These are phyloP conservation scores for Vicugna pacos DNA, from an alignment of 2,113 vertebrate genomes.

Conservation along the genomic window DNA sequence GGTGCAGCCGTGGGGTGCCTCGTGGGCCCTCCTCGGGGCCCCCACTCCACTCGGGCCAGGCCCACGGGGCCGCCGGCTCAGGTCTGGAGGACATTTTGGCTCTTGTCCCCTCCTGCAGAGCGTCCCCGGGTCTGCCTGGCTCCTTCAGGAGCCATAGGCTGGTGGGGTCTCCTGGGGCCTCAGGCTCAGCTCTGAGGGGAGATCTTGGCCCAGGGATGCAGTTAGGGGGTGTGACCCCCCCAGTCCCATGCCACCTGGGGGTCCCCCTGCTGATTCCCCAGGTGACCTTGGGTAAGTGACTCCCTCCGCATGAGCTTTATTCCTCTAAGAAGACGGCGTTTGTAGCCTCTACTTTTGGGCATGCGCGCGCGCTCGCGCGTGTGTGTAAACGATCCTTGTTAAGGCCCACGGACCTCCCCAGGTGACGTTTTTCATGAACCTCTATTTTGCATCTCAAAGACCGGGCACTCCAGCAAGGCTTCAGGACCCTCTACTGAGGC, in stretches of 20 bases:
- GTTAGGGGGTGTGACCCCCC: not conserved
- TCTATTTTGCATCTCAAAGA: fast-evolving
- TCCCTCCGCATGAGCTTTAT: not conserved
- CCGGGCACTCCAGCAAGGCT: not conserved
- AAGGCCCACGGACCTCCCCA: not conserved
- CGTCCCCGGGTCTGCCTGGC: fast-evolving
- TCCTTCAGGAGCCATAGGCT: not conserved
- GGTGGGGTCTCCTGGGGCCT: not conserved
- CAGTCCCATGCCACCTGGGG: fast-evolving
- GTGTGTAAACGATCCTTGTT: not conserved
- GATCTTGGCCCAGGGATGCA: not conserved
- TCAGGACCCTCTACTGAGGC: fast-evolving
- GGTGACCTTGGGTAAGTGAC: not conserved
- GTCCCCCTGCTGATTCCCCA: not conserved
- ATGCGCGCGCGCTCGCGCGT: not conserved
- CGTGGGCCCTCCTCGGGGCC: fast-evolving
- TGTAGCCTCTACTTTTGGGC: fast-evolving
- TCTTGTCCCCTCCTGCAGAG: not conserved
- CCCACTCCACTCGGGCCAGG: fast-evolving
- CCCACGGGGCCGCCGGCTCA: fast-evolving
- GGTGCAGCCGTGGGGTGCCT: constrained; percentile 38
- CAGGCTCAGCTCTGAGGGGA: not conserved
- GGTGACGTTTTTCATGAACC: fast-evolving
- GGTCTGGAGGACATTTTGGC: not conserved
- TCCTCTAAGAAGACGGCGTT: not conserved